A percentile compares a stretch with the other conserved stretches of the same genome.
phyloP scores from a whole-genome alignment of 2,888 invertebrate genomes.

The Scaeva pyrastri region DNA sequence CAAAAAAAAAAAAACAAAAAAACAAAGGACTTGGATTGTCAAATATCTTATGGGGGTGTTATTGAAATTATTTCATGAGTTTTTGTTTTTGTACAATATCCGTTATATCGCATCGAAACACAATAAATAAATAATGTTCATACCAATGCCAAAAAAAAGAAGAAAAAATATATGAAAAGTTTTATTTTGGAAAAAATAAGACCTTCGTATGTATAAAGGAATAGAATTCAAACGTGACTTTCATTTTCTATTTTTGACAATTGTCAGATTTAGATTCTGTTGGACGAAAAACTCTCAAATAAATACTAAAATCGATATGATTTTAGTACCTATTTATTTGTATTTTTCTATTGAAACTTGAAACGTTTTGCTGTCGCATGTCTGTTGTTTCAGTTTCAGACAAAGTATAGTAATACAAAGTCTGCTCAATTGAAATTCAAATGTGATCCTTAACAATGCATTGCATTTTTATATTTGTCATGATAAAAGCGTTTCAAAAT shows the following conservation, averaged over 20 bases:
- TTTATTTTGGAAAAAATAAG: not conserved
- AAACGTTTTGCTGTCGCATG: too few species aligned
- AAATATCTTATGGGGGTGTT: slow-evolving; percentile 49
- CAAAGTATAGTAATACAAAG: too few species aligned
- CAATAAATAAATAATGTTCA: slow-evolving; percentile 13
- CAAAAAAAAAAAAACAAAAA: too few species aligned
- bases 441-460: too few species aligned
- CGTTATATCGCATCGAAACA: slow-evolving; percentile 16
- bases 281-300: not conserved
- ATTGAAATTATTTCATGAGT: slow-evolving; percentile 50
- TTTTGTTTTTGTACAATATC: slow-evolving; percentile 5
- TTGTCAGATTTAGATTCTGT: not conserved
- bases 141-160: not conserved
- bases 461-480: too few species aligned
- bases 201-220: not conserved
- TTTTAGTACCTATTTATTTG: too few species aligned
- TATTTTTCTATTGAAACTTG: too few species aligned
- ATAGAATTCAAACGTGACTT: slow-evolving; percentile 57
- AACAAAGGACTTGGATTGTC: slow-evolving; percentile 54
- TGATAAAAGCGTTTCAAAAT: too few species aligned
- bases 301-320: too few species aligned
- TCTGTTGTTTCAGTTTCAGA: too few species aligned
- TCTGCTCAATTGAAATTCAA: too few species aligned
- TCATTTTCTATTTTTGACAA: slow-evolving; percentile 39
- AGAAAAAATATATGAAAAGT: not conserved